Evolutionary conservation across 2,113 vertebrate species (phyloP).

Genomic region (Psittacus erithacus): DNA sequence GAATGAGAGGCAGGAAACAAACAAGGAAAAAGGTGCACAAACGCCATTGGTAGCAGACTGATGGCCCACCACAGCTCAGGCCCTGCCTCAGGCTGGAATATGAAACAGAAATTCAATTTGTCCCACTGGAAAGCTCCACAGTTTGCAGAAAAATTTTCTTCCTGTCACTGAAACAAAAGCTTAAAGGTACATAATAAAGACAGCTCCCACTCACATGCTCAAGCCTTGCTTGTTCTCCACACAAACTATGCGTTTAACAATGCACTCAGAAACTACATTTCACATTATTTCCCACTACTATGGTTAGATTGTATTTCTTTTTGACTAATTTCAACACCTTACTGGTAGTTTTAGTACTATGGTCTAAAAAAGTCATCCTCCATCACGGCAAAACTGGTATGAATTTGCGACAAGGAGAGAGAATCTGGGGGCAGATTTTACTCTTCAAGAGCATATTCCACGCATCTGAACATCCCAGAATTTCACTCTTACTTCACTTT

Average conservation of each 20-base stretch:
- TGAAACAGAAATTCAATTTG: not conserved
- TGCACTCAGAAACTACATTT: not conserved
- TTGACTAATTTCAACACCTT: not conserved
- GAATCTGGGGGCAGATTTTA: not conserved
- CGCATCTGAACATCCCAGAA: not conserved
- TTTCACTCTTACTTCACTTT: not conserved
- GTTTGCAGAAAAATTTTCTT: not conserved
- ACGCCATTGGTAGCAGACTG: not conserved
- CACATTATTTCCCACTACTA: not conserved
- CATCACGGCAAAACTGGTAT: not conserved
- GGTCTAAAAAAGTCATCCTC: not conserved
- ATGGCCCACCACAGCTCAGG: not conserved
- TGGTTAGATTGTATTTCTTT: not conserved
- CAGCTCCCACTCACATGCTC: not conserved
- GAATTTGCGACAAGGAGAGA: not conserved
- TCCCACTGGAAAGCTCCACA: not conserved
- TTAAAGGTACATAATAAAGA: not conserved
- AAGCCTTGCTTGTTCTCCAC: not conserved
- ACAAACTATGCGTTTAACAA: not conserved
- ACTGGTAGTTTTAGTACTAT: not conserved
- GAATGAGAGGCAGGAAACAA: not conserved
- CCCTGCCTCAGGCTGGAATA: not conserved
- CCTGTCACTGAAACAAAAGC: not conserved
- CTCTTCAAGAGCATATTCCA: not conserved
- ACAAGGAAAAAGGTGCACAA: not conserved